phyloP scores from a whole-genome alignment of 1,140 invertebrate species.

The Aphelenchoides fujianensis region DNA sequence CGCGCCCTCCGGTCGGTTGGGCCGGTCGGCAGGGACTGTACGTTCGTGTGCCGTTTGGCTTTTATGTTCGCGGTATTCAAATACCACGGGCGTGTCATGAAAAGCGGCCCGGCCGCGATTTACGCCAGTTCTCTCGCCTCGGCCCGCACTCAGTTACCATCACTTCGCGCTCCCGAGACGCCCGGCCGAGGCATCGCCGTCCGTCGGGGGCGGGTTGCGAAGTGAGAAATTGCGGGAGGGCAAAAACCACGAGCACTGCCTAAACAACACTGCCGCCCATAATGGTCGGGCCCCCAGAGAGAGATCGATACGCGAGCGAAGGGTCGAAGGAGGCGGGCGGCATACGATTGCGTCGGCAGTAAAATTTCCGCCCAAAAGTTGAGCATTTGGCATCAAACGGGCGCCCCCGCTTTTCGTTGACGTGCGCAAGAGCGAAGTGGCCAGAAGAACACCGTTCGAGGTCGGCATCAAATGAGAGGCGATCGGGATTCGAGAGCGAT shows the following conservation, averaged over 20 bases:
- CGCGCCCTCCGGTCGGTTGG: no score
- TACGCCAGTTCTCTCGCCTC: neutral
- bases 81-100: conserved; percentile 2
- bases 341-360: neutral
- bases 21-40: no score
- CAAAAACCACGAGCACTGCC: neutral
- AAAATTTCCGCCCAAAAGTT: neutral
- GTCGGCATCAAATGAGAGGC: no score
- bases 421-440: no score
- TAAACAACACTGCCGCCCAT: neutral
- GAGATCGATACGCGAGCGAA: neutral
- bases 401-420: no score
- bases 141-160: conserved; percentile 4
- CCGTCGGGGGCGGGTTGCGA: neutral
- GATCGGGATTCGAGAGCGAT: no score
- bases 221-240: neutral
- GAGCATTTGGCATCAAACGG: no score
- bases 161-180: neutral
- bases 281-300: neutral
- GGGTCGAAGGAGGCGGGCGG: neutral
- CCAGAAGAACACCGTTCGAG: no score
- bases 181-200: neutral
- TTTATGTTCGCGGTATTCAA: conserved; percentile 5
- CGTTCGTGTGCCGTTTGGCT: neutral
- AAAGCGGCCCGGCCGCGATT: neutral